Evolutionary conservation across 2,888 invertebrate genomes (phyloP).

Genomic region (Oscheius sp.): DNA sequence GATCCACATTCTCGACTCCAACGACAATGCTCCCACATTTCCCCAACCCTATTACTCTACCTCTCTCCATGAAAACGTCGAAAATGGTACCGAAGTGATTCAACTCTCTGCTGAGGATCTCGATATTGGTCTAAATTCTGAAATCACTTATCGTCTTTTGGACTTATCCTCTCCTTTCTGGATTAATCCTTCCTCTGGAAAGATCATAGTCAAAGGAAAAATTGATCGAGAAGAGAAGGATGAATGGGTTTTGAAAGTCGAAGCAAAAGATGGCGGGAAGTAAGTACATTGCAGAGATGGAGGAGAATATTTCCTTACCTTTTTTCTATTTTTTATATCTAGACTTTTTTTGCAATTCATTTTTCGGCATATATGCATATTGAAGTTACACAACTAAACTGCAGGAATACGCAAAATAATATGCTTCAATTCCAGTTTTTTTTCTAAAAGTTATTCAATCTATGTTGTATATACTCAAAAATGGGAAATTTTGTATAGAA

Average conservation of each 20-base stretch:
- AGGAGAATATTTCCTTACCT: too few relatives aligned
- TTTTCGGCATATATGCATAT: too few relatives aligned
- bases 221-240: conserved; percentile 90
- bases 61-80: conserved; percentile 70
- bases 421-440: too few relatives aligned
- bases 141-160: conserved; percentile 61
- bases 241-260: conserved; percentile 86
- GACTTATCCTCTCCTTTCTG: conserved; percentile 78
- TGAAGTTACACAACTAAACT: too few relatives aligned
- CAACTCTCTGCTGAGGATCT: conserved; percentile 84
- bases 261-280: conserved; percentile 86
- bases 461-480: too few relatives aligned
- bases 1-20: conserved; percentile 51
- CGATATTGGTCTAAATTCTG: conserved; percentile 88
- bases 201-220: conserved; percentile 84
- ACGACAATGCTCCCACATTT: conserved; percentile 57
- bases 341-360: too few relatives aligned
- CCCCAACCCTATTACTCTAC: conserved; percentile 74
- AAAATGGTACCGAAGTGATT: conserved; percentile 78
- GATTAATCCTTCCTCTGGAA: conserved; percentile 85
- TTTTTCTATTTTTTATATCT: too few relatives aligned
- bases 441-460: too few relatives aligned
- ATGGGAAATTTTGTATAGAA: too few relatives aligned
- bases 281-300: not conserved
- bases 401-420: too few relatives aligned